Base-by-base conservation (phyloP, 2,113 vertebrate genomes). In the Chloroceryle aenea region DNA sequence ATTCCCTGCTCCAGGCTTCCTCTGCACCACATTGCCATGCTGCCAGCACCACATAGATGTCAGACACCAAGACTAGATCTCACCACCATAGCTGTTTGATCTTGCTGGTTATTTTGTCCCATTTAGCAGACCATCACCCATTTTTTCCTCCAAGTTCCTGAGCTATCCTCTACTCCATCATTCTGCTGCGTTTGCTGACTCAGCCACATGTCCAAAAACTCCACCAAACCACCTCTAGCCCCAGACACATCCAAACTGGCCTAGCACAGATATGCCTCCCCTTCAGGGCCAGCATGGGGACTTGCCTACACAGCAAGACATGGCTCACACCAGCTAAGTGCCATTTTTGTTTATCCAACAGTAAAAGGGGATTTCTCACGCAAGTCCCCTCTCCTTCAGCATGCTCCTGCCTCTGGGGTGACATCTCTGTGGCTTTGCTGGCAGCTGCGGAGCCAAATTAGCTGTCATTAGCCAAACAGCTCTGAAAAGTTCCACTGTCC, bases 271-370 rank as follows among this genome's bases (percentile, higher is more conserved):
- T 14, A 4, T 0, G 0, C 14, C 30, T 59, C 7, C 18, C 43
- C 50, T 36, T 29, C 69, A 42, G 69, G 64, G 38, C 40, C 61
- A n/a, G 22, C 0, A 0, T 5, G 13, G 38, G 32, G 38, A 52
- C 15, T 36, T 9, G 1, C 0, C 1, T 20, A 20, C 2, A 2
- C 34, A 55, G 82, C 30, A n/a, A 48, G 30, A n/a, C 19, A 2
- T 3, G 20, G 43, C 40, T 55, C 40, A 42, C 29, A 30, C 72
- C 72, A 56, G 23, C 45, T 40, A 27, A 66, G 40, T 6, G 26
- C 45, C n/a, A 22, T n/a, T 64, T 63, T 32, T 10, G 21, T n/a
- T 48, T 30, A 61, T 21, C 40, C 76, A 29, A 2, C 0, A 0
- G 43, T 18, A 38, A 17, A 52, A 17, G 1, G 12, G 21, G n/a